Percentiles rank a stretch among this genome's conserved stretches.
Conservation (phyloP, 2,113 vertebrate genomes). For the Syngnathoides biaculeatus region DNA sequence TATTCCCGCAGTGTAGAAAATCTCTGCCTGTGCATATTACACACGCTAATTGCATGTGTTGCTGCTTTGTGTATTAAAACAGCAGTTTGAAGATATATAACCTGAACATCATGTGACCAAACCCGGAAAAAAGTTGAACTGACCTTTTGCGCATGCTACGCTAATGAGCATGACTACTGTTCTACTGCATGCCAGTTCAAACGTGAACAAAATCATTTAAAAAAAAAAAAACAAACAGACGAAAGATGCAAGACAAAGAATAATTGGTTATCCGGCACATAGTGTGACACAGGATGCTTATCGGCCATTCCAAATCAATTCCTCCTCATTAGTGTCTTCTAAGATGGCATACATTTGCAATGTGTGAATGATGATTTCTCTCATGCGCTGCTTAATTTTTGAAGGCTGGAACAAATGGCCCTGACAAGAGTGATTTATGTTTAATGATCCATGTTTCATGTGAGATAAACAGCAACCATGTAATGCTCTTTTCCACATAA, state of each 20-base stretch:
- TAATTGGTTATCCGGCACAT: not conserved
- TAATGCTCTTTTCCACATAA: slow-evolving; percentile 4
- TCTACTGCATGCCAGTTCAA: no score
- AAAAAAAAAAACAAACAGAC: not conserved
- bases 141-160: no score
- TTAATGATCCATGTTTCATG: slow-evolving; percentile 27
- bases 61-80: no score
- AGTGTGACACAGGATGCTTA: not conserved
- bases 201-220: no score
- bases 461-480: slow-evolving; percentile 18
- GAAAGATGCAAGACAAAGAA: not conserved
- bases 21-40: no score
- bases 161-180: no score
- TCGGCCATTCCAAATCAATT: not conserved
- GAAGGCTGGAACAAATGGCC: slow-evolving; percentile 12
- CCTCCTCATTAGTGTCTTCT: not conserved
- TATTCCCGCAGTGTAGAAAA: no score
- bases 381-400: slow-evolving; percentile 14
- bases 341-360: not conserved
- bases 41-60: no score
- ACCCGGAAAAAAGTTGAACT: no score
- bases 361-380: not conserved
- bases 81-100: no score
- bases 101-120: no score
- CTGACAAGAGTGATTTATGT: slow-evolving; percentile 29